Conservation (phyloP, 2,113 vertebrate species). For the Rhea americana region DNA sequence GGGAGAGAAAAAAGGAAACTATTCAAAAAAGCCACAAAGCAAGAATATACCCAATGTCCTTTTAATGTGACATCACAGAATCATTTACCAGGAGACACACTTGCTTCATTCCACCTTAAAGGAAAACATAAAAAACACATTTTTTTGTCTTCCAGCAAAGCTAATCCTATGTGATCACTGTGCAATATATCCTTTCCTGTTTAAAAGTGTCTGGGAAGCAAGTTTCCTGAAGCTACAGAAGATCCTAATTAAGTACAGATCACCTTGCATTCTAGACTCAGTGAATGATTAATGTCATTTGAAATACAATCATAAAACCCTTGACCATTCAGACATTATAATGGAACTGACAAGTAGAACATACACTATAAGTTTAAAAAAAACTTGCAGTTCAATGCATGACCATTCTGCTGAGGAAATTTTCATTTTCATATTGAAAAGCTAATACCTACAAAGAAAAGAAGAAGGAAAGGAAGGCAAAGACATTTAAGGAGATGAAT, state of each 20-base stretch:
- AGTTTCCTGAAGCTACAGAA: background rate
- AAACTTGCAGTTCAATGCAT: background rate
- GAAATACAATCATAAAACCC: conserved; percentile 43
- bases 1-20: fast-evolving
- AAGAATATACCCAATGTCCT: background rate
- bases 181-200: background rate
- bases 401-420: background rate
- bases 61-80: background rate
- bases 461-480: background rate
- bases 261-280: background rate
- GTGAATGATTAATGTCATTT: conserved; percentile 14
- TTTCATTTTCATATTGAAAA: background rate
- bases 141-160: background rate
- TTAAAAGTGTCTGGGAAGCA: background rate
- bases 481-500: background rate
- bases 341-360: background rate
- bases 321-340: conserved; percentile 5
- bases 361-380: background rate
- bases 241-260: conserved; percentile 4
- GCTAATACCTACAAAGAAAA: background rate
- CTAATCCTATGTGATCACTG: background rate
- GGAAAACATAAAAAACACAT: background rate
- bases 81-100: background rate
- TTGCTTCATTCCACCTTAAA: background rate
- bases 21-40: background rate